A percentile compares a stretch with the other conserved stretches of the same genome.
Conservation (phyloP, 2,888 invertebrate species). For the Hirtodrosophila trivittata region DNA sequence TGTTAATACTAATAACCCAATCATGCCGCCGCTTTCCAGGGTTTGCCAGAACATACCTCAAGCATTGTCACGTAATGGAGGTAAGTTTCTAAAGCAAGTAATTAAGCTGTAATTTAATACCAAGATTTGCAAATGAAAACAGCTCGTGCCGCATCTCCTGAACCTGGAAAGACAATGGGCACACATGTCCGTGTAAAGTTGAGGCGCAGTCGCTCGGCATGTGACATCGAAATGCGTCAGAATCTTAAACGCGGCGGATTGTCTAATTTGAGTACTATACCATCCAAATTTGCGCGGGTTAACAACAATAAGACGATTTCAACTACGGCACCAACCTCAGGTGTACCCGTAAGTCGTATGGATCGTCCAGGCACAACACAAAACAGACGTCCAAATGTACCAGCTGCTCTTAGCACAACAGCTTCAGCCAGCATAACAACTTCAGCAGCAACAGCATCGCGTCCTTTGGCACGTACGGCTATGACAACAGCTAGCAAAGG, state of each 20-base stretch:
- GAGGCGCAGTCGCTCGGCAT: constrained; percentile 80
- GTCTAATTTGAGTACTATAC: constrained; percentile 74
- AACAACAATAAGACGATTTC: too few species aligned
- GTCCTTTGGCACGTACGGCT: constrained; percentile 26
- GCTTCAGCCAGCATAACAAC: not conserved
- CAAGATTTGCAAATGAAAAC: not conserved
- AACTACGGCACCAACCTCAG: constrained; percentile 7
- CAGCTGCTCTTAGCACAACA: not conserved
- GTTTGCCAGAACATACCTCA: constrained; percentile 61
- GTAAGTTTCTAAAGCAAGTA: constrained; percentile 47
- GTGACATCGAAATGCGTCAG: constrained; percentile 69
- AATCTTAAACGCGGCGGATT: constrained; percentile 74
- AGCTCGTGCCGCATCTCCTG: constrained; percentile 80
- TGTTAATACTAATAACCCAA: constrained; percentile 36
- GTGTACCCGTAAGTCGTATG: not conserved
- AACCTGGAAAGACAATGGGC: constrained; percentile 36
- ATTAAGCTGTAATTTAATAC: not conserved
- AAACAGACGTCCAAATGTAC: constrained; percentile 10
- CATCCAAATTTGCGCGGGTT: constrained; percentile 76
- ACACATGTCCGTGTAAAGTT: constrained; percentile 58
- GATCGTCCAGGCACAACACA: not conserved
- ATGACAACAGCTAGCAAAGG: constrained; percentile 10
- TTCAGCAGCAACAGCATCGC: constrained; percentile 6
- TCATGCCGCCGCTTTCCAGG: constrained; percentile 52
- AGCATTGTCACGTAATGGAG: constrained; percentile 44